Conservation (phyloP, 1,140 invertebrate genomes). For the Asbolus verrucosus region DNA sequence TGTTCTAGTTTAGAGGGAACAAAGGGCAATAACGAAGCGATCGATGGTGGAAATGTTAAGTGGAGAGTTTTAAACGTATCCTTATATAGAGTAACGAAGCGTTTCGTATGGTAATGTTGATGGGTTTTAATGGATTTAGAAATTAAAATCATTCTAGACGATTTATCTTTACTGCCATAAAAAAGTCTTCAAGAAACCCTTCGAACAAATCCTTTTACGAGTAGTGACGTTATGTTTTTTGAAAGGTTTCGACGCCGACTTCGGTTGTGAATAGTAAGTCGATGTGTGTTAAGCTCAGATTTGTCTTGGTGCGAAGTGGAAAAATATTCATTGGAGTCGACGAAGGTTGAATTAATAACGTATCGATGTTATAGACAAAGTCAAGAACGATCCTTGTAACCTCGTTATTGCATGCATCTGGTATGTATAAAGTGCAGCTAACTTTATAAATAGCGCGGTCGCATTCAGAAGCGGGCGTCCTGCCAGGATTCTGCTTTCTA, state of each 20-base stretch:
- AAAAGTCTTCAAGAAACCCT: constrained; percentile 8
- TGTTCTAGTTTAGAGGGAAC: constrained; percentile 38
- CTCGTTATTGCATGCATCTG: constrained; percentile 56
- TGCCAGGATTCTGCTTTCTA: constrained; percentile 17
- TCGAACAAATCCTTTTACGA: constrained; percentile 26
- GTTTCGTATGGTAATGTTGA: constrained; percentile 18
- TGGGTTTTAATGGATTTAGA: background rate
- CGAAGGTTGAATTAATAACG: background rate
- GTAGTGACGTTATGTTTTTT: constrained; percentile 5
- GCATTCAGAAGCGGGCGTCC: constrained; percentile 20
- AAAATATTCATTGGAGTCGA: background rate
- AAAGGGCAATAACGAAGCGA: constrained; percentile 25
- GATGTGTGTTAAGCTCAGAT: too few relatives aligned
- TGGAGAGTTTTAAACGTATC: background rate
- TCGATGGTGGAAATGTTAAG: background rate
- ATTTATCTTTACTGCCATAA: background rate
- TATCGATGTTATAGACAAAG: constrained; percentile 47
- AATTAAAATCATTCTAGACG: background rate
- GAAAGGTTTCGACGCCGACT: constrained; percentile 2
- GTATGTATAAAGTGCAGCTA: constrained; percentile 51
- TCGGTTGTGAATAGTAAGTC: too few relatives aligned
- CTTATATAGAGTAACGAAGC: constrained; percentile 6
- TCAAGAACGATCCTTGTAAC: constrained; percentile 56
- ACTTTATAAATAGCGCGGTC: constrained; percentile 50
- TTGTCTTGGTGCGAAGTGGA: too few relatives aligned